A percentile compares a stretch with the other conserved stretches of the same genome.
Evolutionary conservation across 2,888 invertebrate genomes (phyloP).

Genomic region (Neoaliturus tenellus): DNA sequence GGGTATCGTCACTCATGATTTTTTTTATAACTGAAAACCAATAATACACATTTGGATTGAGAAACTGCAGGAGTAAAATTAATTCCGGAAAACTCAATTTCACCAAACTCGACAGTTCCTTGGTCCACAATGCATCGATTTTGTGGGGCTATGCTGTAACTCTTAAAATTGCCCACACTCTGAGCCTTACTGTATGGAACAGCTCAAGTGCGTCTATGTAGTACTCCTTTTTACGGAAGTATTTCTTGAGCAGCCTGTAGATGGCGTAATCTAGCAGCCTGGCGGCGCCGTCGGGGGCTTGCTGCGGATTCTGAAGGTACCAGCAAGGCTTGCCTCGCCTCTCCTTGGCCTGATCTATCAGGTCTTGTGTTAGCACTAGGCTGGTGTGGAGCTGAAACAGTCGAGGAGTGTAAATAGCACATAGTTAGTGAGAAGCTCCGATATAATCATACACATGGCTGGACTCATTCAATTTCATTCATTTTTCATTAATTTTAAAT

Average conservation of each 20-base stretch:
- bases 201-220: constrained; percentile 84
- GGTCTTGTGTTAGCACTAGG: constrained; percentile 92
- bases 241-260: constrained; percentile 85
- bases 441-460: too few relatives aligned
- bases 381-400: constrained; percentile 87
- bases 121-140: too few relatives aligned
- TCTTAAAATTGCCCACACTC: neutral
- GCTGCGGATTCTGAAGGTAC: constrained; percentile 85
- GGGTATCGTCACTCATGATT: too few relatives aligned
- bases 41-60: too few relatives aligned
- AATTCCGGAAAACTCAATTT: too few relatives aligned
- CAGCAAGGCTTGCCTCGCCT: constrained; percentile 94
- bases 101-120: too few relatives aligned
- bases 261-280: constrained; percentile 86
- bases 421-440: too few relatives aligned
- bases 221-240: constrained; percentile 85
- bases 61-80: too few relatives aligned
- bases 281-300: constrained; percentile 90
- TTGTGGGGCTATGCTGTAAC: neutral
- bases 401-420: too few relatives aligned
- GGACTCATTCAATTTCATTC: too few relatives aligned
- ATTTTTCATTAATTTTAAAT: too few relatives aligned
- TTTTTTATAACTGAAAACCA: too few relatives aligned
- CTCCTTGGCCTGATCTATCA: constrained; percentile 89
- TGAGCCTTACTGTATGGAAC: constrained; percentile 85